A percentile compares a stretch with the other conserved stretches of the same genome.
Evolutionary conservation across 2,888 invertebrate species (phyloP).

Genomic region (Andricus curvator): DNA sequence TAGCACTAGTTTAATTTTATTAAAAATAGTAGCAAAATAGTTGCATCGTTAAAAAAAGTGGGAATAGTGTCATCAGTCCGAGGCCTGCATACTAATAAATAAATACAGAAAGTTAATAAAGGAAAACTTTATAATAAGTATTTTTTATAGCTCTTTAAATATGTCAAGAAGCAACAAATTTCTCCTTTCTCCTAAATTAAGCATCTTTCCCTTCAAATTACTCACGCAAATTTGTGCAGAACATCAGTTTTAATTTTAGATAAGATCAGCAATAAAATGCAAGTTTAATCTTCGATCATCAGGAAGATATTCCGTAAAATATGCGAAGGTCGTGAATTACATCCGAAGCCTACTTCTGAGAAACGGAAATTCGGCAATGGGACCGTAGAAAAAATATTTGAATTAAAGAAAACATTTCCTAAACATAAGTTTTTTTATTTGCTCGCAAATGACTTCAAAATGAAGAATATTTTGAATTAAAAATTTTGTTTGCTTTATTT

Average conservation of each 20-base stretch:
- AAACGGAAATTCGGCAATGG: slow-evolving; percentile 8
- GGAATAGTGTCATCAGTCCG: no score
- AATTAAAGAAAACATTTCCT: not conserved
- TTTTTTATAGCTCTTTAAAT: not conserved
- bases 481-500: no score
- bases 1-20: no score
- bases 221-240: slow-evolving; percentile 9
- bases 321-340: not conserved
- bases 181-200: not conserved
- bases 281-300: slow-evolving; percentile 5
- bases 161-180: not conserved
- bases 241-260: slow-evolving; percentile 11
- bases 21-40: no score
- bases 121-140: not conserved
- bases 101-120: no score
- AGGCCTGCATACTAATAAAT: no score
- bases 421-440: no score
- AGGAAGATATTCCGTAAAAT: slow-evolving; percentile 5
- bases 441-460: no score
- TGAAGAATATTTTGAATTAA: no score
- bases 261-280: slow-evolving; percentile 38
- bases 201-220: slow-evolving; percentile 14
- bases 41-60: no score
- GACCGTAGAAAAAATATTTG: not conserved
- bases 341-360: not conserved